Conservation (phyloP, 2,888 invertebrate species). For the Gymnosoma rotundatum region DNA sequence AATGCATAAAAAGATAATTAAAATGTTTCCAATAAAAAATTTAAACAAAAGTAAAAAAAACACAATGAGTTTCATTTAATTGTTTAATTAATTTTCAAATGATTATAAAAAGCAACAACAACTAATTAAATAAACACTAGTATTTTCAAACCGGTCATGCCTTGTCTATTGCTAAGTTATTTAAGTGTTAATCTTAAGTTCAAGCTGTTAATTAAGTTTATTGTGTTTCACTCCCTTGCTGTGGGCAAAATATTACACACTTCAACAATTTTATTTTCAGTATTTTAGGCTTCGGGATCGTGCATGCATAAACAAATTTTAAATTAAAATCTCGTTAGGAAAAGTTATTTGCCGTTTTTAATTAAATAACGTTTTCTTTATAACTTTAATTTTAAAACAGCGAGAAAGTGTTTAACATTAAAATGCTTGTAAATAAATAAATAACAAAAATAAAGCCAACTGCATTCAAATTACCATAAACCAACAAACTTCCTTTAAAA, state of each 20-base stretch:
- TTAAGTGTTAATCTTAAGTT: constrained; percentile 4
- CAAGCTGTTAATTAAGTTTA: constrained; percentile 10
- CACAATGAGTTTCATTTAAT: not conserved
- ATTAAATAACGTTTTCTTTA: constrained; percentile 11
- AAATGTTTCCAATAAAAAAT: constrained; percentile 10
- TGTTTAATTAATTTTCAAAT: not conserved
- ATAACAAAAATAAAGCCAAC: constrained; percentile 3
- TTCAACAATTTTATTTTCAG: too few species aligned
- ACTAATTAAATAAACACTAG: not conserved
- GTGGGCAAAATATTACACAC: not conserved
- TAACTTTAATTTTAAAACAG: constrained; percentile 6
- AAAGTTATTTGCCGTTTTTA: not conserved
- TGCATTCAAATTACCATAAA: constrained; percentile 32
- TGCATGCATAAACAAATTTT: constrained; percentile 1
- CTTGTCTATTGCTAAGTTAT: not conserved
- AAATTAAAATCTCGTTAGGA: not conserved
- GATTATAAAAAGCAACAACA: too few species aligned
- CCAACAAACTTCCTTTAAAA: constrained; percentile 40
- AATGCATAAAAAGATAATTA: constrained; percentile 27
- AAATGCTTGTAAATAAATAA: too few species aligned
- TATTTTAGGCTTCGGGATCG: not conserved
- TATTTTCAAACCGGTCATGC: not conserved
- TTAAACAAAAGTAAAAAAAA: too few species aligned
- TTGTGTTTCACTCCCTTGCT: constrained; percentile 33
- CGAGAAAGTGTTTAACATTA: not conserved